Base-by-base conservation (phyloP, 2,888 invertebrate genomes). In the Aplocera efformata region DNA sequence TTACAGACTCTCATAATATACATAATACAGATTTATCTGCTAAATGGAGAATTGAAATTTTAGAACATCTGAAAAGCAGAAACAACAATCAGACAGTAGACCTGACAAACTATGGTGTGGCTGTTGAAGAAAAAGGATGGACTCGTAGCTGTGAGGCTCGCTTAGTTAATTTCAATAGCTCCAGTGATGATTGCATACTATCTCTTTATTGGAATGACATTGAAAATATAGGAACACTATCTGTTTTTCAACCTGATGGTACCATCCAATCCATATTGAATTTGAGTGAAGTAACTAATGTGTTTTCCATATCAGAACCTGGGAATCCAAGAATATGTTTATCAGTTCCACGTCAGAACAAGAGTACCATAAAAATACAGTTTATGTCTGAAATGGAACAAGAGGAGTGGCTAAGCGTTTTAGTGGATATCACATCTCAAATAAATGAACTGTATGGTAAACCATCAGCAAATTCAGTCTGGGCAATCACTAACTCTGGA, bases 361-460 rank as follows among this genome's bases (percentile, higher is more conserved):
- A 88, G 44, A 67, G 77, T 39, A 90, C 93, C 5, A 89, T 96
- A 26, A 92, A 92, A 70, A 81, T 97, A 42, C 94, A 95, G 66
- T 96, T 96, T 70, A 88, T 91, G 35, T 93, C 94, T 54, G 96
- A 97, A 79, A 91, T 93, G 48, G 94, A 96, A 77, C 91, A 96
- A 81, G 96, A 96, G 78, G 96, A 97, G 68, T 97, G 97, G 97
- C 90, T 96, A 40, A 92, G 93, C 45, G 92, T 95, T 68, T 90
- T 96, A 57, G 92, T 94, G 7, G 93, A 92, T 50, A 94, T 95
- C 6, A 92, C 93, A 66, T 92, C 93, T 56, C 92, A 93, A 77
- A 90, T 94, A 43, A 92, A 94, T 74, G 91, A 91, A 44, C 77
- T 93, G 7, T 90, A 90, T 71, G 93, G 93, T 2, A 90, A 90